Evolutionary conservation across 23 tunicate genomes (phyloP), one percentile per base, ranked within the genome.

Genomic region (Styela clava): DNA sequence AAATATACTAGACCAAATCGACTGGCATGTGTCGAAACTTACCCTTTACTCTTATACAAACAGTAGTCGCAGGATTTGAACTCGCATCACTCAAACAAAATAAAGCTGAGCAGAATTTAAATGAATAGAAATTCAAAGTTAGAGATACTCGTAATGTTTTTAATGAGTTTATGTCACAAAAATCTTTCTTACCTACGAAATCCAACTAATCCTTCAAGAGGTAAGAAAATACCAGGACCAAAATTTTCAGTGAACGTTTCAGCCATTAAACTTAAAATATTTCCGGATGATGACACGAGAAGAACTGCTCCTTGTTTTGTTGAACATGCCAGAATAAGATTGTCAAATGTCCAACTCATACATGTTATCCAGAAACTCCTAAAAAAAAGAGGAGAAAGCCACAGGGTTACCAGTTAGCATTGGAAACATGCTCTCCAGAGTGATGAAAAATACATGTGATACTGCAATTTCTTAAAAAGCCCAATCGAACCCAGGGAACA

Each of bases 291-390:
- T 35, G 78, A 63, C 35, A 82, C 63, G 21, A 93, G 31, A 30
- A 87, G 28, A 76, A 93, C 33, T 0, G 93, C 83, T 16, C 98
- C 98, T 2, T 84, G 84, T 18, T 80, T 62, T 3, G 89, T 87
- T 31, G 88, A 68, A 74, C 98, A 93, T 23, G 83, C 82, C 22
- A 93, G 76, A 64, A 84, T 84, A 1, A 88, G 78, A 70, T 85
- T 82, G 78, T 93, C 98, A 34, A 23, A 29, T 2, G 84, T 84
- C 98, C 98, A 93, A 16, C 86, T 30, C 82, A 85, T 73, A 35
- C 83, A 73, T 0, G 85, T 68, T 25, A 93, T 83, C 98, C 98
- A 93, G 74, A 71, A 88, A 23, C 86, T 73, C 82, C 92, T 86
- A 2, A 2, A 67, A 68, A 2, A 62, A 1, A 1, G 5, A 35